Percentiles rank a stretch among this genome's conserved stretches.
Conservation (phyloP, 2,797 vertebrate species). For the Podarcis lilfordi region DNA sequence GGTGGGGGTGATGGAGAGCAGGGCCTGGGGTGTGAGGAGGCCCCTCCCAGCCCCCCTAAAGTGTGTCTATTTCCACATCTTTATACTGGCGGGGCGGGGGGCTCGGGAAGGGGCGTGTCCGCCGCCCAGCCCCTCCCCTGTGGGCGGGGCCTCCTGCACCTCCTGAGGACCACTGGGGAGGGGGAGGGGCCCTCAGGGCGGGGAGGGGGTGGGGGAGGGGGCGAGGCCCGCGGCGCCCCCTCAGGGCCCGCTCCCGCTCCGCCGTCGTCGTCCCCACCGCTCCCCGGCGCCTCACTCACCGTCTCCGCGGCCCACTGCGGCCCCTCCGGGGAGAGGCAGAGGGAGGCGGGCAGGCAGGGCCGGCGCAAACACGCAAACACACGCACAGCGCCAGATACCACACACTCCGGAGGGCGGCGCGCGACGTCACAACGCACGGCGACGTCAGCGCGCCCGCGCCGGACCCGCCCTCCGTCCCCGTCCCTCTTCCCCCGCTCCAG, state of each 20-base stretch:
- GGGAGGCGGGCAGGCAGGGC: background rate
- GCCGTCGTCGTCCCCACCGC: slow-evolving; percentile 35
- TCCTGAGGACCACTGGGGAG: slow-evolving; percentile 35
- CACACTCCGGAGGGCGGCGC: background rate
- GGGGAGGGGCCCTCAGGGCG: slow-evolving; percentile 36
- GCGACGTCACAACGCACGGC: slow-evolving; percentile 33
- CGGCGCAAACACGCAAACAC: background rate
- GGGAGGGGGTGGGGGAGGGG: slow-evolving; percentile 54
- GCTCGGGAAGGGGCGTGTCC: slow-evolving; percentile 62
- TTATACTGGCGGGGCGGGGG: background rate
- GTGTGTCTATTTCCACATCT: too few species aligned
- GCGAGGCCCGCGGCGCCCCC: slow-evolving; percentile 38
- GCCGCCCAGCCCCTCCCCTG: background rate
- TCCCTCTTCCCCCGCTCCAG: background rate
- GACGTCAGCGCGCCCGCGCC: background rate
- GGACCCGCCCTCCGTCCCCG: background rate
- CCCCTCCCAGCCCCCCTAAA: background rate
- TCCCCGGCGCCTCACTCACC: slow-evolving; percentile 50
- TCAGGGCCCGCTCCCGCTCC: slow-evolving; percentile 51
- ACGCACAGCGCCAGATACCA: background rate
- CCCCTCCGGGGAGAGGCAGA: background rate
- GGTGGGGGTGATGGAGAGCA: background rate
- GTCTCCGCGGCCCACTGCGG: slow-evolving; percentile 45
- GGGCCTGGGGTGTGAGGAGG: background rate
- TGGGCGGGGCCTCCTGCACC: slow-evolving; percentile 46